Evolutionary conservation across 2,888 invertebrate species (phyloP), one percentile per base, ranked within the genome.

Genomic region (Caenorhabditis drosophilae): DNA sequence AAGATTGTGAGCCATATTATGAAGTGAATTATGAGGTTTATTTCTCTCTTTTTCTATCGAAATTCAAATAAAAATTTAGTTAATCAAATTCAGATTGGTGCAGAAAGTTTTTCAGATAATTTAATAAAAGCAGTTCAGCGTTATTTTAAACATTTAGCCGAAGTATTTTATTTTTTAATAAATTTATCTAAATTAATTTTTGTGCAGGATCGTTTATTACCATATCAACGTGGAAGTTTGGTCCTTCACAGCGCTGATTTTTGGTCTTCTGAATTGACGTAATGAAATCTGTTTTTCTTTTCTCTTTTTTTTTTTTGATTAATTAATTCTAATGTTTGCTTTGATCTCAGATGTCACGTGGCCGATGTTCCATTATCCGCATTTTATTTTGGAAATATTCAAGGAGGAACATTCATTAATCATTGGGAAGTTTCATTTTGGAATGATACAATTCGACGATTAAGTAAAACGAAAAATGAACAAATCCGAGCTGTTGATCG

Each of bases 381-480:
- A 9, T 36, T 75, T 9, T 56, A 61, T 40, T 75, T 68, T 34
- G 75, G 75, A 20, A 73, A 73, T 31, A 60, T 75, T n/a, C 69
- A 69, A 50, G 67, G 63, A 3, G 69, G 69, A 16, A 54, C 55
- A 2, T 67, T 68, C 38, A 60, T 72, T 9, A 69, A 67, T 52
- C 72, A 72, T 36, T 72, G 72, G 72, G 72, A 72, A 54, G 57
- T 68, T 3, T 68, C 68, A 1, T 68, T 60, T 20, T 60, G 56
- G 56, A 50, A 56, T 2, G 66, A 67, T 12, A 41, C 27, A n/a
- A 41, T 20, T 1, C 15, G 45, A 18, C 38, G 59, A 6, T 22
- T 42, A n/a, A 44, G 48, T 7, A 9, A 16, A 2, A 15, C 35
- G 2, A 35, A 41, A 36, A 18, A 18, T 12, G 31, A 38, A 4